phyloP scores from a whole-genome alignment of 2,888 invertebrate species.

The Xestia c-nigrum region DNA sequence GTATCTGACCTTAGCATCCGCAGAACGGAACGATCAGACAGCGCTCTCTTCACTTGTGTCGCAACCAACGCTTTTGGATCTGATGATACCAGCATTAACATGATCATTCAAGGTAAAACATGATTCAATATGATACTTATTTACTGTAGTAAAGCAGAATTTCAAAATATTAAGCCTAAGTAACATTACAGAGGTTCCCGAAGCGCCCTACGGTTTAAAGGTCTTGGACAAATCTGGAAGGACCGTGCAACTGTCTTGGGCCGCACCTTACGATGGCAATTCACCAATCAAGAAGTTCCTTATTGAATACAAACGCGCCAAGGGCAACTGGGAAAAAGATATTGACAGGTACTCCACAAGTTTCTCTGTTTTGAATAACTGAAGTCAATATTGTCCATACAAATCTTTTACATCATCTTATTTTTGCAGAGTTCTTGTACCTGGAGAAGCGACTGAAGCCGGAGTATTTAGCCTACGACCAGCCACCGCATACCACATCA shows the following conservation, averaged over 20 bases:
- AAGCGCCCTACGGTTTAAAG: slow-evolving; percentile 96
- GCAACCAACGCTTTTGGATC: slow-evolving; percentile 98
- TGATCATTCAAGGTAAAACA: slow-evolving; percentile 96
- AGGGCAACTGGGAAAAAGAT: slow-evolving; percentile 93
- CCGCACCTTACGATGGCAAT: slow-evolving; percentile 97
- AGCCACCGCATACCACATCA: slow-evolving; percentile 97
- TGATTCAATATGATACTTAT: neutral
- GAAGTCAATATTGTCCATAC: neutral
- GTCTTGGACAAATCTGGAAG: slow-evolving; percentile 97
- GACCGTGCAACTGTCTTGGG: slow-evolving; percentile 97
- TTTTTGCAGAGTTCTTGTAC: slow-evolving; percentile 93
- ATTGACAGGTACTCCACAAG: slow-evolving; percentile 91
- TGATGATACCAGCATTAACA: slow-evolving; percentile 98
- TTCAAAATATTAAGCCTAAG: slow-evolving; percentile 23
- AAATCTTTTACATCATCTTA: neutral
- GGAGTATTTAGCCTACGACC: slow-evolving; percentile 97
- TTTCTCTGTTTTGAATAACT: neutral
- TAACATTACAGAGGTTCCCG: slow-evolving; percentile 93
- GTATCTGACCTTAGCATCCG: slow-evolving; percentile 97
- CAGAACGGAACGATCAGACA: slow-evolving; percentile 96
- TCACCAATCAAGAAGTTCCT: slow-evolving; percentile 97
- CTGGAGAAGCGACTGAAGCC: slow-evolving; percentile 97
- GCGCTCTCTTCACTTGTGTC: slow-evolving; percentile 97
- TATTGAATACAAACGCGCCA: slow-evolving; percentile 97
- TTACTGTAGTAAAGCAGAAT: neutral